phyloP scores from a whole-genome alignment of 1,140 invertebrate genomes.

The Drosophila pruinosa region DNA sequence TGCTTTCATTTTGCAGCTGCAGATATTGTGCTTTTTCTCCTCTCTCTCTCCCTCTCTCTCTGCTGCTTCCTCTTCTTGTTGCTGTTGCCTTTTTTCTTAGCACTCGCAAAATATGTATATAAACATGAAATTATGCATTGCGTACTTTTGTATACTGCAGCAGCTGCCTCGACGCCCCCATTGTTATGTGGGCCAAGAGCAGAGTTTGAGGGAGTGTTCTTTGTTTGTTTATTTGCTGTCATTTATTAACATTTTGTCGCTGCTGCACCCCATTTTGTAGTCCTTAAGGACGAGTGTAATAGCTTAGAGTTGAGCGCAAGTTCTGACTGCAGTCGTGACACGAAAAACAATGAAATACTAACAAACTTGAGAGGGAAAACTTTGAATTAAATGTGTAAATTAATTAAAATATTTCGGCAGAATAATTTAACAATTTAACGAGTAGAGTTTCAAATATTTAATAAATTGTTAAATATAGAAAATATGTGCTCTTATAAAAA shows the following conservation, averaged over 20 bases:
- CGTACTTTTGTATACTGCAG: constrained; percentile 42
- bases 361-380: too few relatives aligned
- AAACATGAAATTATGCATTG: constrained; percentile 48
- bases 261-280: background rate
- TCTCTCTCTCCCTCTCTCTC: background rate
- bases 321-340: background rate
- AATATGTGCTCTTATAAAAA: too few relatives aligned
- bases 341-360: background rate
- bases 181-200: constrained; percentile 7
- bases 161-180: constrained; percentile 21
- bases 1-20: constrained; percentile 52
- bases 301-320: background rate
- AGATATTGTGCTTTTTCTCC: background rate
- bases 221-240: constrained; percentile 24
- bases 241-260: constrained; percentile 18
- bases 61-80: constrained; percentile 1
- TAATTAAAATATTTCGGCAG: too few relatives aligned
- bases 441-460: too few relatives aligned
- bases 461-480: too few relatives aligned
- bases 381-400: too few relatives aligned
- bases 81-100: constrained; percentile 34
- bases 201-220: background rate
- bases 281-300: background rate
- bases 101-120: constrained; percentile 24
- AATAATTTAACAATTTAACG: too few relatives aligned